Conservation (phyloP, 2,797 vertebrate genomes). For the Catharus ustulatus region DNA sequence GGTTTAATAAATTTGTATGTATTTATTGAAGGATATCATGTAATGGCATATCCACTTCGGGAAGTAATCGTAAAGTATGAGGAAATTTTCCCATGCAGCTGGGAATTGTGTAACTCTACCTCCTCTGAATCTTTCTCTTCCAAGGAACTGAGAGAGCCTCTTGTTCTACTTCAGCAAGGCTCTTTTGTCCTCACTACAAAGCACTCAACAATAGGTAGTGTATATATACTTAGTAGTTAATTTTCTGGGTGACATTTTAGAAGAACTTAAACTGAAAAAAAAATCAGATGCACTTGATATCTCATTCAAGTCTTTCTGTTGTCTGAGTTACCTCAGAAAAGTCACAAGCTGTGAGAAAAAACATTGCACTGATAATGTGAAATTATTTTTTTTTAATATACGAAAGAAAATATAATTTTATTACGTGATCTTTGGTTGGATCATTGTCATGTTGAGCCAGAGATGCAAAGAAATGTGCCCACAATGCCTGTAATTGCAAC, state of each 20-base stretch:
- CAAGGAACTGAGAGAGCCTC: neutral
- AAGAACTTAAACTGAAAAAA: neutral
- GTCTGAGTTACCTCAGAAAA: neutral
- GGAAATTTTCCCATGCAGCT: neutral
- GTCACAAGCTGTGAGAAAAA: neutral
- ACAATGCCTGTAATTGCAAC: slow-evolving; percentile 56
- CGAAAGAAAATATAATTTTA: neutral
- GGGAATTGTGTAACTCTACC: neutral
- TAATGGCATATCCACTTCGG: neutral
- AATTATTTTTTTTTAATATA: slow-evolving; percentile 11
- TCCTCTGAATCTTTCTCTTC: neutral
- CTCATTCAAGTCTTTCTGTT: neutral
- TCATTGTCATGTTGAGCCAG: slow-evolving; percentile 44
- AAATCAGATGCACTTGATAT: neutral
- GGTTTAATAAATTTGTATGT: neutral
- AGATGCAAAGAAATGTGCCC: slow-evolving; percentile 27
- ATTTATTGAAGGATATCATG: neutral
- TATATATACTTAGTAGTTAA: neutral
- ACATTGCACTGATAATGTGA: neutral
- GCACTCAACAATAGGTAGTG: neutral
- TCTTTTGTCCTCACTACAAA: neutral
- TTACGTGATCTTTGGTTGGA: slow-evolving; percentile 25
- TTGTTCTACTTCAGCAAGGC: neutral
- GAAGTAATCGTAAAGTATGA: neutral
- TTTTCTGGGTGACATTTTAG: neutral